Evolutionary conservation across 2,797 vertebrate species (phyloP), one percentile per base, ranked within the genome.

Genomic region (Anguilla megastoma): DNA sequence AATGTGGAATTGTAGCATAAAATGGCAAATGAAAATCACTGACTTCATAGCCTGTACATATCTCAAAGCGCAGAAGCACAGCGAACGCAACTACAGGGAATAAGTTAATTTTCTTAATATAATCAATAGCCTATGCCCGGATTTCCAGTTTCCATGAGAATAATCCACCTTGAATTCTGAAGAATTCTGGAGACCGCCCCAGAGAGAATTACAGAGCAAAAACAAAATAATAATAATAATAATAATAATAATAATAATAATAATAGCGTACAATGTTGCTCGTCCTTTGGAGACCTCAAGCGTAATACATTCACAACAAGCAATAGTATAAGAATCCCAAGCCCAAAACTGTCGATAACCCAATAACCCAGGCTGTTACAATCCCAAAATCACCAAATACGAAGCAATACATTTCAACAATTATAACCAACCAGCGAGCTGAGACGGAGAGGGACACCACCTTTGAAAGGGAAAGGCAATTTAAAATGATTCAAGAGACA

Each of bases 401-500:
- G 8, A 8, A 27, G 71, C 33, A 27, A 76, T 54, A 30, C 21
- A 86, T 86, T 6, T 6, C 36, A 12, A 36, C 58, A 5, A 79
- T 79, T 45, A 79, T 1, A 41, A 69, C 27, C 58, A 21, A 74
- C 45, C 86, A 14, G 86, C 16, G 50, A 86, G 12, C 74, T 33
- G 14, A 50, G 18, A n/a, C 36, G 10, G 21, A 82, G 79, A n/a
- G 9, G 30, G n/a, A 71, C 33, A 21, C 21, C 45, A 82, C 24
- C 18, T 82, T 50, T 50, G 24, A 93, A 91, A 92, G 90, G 92
- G 88, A 91, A 91, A 92, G 3, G 89, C 89, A 84, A 86, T 87
- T 87, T 3, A 33, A 50, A 52, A 87, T 85, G 91, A 66, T 63
- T 48, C 86, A 27, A 66, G 56, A 63, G 88, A 98, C 98, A 95